Conservation (phyloP, 1,140 invertebrate species). For the Micrasema longulum region DNA sequence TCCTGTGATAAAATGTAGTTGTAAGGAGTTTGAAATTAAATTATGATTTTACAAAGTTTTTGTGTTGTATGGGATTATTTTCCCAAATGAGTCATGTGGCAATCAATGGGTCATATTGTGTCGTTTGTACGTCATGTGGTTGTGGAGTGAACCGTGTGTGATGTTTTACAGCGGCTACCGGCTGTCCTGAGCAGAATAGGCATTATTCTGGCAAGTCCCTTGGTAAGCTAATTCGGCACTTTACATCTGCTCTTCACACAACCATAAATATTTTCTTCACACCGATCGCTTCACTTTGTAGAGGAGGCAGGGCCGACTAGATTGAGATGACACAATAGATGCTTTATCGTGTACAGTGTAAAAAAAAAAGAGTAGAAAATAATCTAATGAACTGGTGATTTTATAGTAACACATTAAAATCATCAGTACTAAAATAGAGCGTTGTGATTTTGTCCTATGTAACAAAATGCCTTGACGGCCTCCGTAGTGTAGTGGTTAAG, state of each 20-base stretch:
- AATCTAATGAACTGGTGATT: no score
- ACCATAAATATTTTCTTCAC: constrained; percentile 1
- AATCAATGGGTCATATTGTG: not conserved
- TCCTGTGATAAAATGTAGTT: no score
- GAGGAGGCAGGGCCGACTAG: constrained; percentile 22
- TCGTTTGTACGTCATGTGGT: constrained; percentile 9
- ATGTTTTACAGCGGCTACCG: constrained; percentile 88
- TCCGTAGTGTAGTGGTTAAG: no score
- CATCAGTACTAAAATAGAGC: no score
- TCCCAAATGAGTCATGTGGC: not conserved
- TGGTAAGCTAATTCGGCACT: constrained; percentile 79
- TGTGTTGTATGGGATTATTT: constrained; percentile 28
- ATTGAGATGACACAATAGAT: constrained; percentile 13
- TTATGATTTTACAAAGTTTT: no score
- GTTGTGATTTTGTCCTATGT: no score
- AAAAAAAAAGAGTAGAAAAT: no score
- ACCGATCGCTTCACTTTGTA: constrained; percentile 15
- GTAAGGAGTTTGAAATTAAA: no score
- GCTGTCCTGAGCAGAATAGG: constrained; percentile 92
- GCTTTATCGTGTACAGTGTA: constrained; percentile 9
- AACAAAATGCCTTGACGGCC: no score
- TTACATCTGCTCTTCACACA: constrained; percentile 58
- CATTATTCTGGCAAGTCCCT: constrained; percentile 91
- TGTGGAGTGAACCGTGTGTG: constrained; percentile 61
- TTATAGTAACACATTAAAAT: no score